Evolutionary conservation across 2,888 invertebrate genomes (phyloP), one percentile per base, ranked within the genome.

Genomic region (Melolontha melolontha): DNA sequence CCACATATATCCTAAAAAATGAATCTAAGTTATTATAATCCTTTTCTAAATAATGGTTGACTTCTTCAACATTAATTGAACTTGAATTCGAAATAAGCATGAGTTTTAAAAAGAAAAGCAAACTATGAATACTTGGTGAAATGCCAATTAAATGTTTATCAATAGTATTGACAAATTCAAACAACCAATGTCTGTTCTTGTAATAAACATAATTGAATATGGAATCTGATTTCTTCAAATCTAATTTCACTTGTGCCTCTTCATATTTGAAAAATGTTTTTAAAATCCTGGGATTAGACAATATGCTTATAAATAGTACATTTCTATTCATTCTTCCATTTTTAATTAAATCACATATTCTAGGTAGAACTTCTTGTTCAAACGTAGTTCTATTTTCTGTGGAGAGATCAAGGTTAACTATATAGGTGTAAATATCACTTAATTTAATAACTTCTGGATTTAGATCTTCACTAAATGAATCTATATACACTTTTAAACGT

Each of bases 111-210:
- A 59, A 10, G 12, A 51, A n/a, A 39, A 67, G 29, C 14, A 51
- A 41, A 14, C 27, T 12, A 51, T 71, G 72, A 64, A 78, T 71
- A 40, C 67, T 69, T 50, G 73, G 67, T 51, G 71, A 68, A 63
- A 77, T 71, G 66, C 69, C 66, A 67, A 69, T 59, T 16, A 65
- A 27, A 66, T 69, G 59, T n/a, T 67, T 64, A 47, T 73, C 68
- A 69, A 71, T 66, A 66, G 76, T 74, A 34, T 75, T 72, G 29
- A 82, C 68, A 44, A 80, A 66, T 63, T 79, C 74, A 59, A 76
- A 69, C 66, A 83, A 72, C 84, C 84, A 84, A 73, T 83, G 81
- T 40, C 75, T 67, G 12, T 77, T 77, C 64, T 77, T 77, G 69
- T 77, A 79, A 67, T 79, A 72, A 57, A 78, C 78, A 73, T 78